Conservation (phyloP, 2,888 invertebrate genomes). For the Dryocosmus kuriphilus region DNA sequence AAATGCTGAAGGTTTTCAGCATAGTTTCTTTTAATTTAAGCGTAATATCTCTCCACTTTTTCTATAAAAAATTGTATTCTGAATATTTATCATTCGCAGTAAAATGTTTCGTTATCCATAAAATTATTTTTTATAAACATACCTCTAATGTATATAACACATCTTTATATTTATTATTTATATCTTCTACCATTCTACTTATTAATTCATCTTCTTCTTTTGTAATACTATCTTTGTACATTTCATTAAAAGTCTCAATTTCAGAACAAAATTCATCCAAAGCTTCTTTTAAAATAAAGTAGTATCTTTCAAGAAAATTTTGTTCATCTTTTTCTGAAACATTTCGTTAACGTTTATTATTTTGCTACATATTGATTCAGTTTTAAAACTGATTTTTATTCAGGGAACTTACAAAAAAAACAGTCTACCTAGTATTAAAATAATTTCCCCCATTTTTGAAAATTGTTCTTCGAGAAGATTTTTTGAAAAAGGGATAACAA, state of each 20-base stretch:
- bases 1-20: not conserved
- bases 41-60: not conserved
- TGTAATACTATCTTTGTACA: not conserved
- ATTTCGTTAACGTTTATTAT: not conserved
- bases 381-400: not conserved
- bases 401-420: not conserved
- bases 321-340: not conserved
- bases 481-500: constrained; percentile 44
- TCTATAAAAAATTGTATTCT: not conserved
- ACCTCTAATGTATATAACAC: not conserved
- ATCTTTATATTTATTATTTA: not conserved
- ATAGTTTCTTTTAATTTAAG: not conserved
- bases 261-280: not conserved
- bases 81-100: not conserved
- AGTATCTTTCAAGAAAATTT: not conserved
- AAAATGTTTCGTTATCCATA: not conserved
- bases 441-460: not conserved
- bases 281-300: not conserved
- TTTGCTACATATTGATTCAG: not conserved
- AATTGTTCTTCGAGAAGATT: constrained; percentile 45
- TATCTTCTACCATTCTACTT: not conserved
- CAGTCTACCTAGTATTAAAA: not conserved
- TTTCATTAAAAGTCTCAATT: not conserved
- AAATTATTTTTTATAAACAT: not conserved
- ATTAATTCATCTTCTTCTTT: not conserved